phyloP scores from a whole-genome alignment of 2,797 vertebrate species.

The Fringilla coelebs region DNA sequence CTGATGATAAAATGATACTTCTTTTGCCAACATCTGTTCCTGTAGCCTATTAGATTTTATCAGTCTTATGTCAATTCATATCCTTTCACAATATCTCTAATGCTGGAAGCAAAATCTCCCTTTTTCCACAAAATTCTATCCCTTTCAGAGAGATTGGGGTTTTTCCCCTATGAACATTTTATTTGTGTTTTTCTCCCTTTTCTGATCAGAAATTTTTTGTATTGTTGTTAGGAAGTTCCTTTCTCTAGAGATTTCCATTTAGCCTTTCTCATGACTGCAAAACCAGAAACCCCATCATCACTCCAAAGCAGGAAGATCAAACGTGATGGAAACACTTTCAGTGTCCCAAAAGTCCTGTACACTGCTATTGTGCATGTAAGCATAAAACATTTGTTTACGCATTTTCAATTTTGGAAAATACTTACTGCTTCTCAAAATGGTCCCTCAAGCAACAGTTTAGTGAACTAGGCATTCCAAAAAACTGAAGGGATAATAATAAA shows the following conservation, averaged over 20 bases:
- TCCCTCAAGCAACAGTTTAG: neutral
- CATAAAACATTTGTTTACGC: neutral
- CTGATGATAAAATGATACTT: neutral
- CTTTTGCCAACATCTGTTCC: neutral
- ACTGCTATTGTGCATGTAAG: neutral
- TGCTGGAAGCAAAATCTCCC: neutral
- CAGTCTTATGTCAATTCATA: neutral
- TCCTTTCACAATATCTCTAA: neutral
- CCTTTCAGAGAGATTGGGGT: neutral
- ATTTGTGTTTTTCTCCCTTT: neutral
- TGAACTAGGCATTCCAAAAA: neutral
- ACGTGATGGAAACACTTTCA: neutral
- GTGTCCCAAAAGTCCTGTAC: neutral
- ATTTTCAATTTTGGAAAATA: neutral
- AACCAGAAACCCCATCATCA: neutral
- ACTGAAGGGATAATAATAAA: neutral
- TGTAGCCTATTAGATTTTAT: neutral
- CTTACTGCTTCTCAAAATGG: neutral
- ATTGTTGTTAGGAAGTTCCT: neutral
- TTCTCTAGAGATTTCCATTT: neutral
- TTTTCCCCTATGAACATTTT: rapidly evolving
- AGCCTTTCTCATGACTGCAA: neutral
- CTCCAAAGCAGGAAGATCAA: neutral
- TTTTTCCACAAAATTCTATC: neutral
- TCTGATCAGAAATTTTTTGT: neutral